phyloP scores from a whole-genome alignment of 2,888 invertebrate species.

The Tridacna crocea region DNA sequence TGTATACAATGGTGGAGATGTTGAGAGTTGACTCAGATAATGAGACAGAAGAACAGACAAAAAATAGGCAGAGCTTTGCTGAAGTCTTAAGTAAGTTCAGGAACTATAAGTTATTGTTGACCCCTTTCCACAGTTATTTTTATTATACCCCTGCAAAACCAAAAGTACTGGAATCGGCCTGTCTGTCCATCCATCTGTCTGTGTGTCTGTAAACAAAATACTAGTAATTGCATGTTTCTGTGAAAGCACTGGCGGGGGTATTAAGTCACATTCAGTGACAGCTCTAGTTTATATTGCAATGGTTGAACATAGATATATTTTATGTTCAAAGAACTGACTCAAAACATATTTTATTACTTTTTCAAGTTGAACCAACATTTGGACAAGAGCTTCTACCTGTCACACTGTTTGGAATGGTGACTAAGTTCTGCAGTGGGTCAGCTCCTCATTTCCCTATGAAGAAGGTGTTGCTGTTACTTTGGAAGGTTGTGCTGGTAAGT shows the following conservation, averaged over 20 bases:
- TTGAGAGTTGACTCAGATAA: conserved; percentile 85
- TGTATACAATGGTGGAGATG: conserved; percentile 98
- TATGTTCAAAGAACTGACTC: too few species aligned
- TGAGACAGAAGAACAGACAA: conserved; percentile 79
- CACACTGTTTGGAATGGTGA: conserved; percentile 97
- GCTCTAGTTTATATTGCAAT: too few species aligned
- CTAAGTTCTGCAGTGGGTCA: conserved; percentile 96
- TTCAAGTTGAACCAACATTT: conserved; percentile 68
- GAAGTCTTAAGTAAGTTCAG: conserved; percentile 86
- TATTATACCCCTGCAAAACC: too few species aligned
- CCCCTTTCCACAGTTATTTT: too few species aligned
- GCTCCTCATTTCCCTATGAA: conserved; percentile 99
- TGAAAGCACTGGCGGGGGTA: too few species aligned
- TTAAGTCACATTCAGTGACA: too few species aligned
- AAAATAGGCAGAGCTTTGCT: conserved; percentile 86
- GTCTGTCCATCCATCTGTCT: too few species aligned
- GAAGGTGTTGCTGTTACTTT: conserved; percentile 96
- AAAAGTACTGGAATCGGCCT: too few species aligned
- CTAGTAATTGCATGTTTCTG: too few species aligned
- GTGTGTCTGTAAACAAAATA: too few species aligned
- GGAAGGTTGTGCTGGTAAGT: conserved; percentile 95
- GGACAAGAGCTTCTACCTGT: conserved; percentile 93
- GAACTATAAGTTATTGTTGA: too few species aligned
- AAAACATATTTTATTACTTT: neutral
- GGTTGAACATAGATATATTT: too few species aligned